Evolutionary conservation across 1,140 invertebrate species (phyloP).

Genomic region (Marisa cornuarietis): DNA sequence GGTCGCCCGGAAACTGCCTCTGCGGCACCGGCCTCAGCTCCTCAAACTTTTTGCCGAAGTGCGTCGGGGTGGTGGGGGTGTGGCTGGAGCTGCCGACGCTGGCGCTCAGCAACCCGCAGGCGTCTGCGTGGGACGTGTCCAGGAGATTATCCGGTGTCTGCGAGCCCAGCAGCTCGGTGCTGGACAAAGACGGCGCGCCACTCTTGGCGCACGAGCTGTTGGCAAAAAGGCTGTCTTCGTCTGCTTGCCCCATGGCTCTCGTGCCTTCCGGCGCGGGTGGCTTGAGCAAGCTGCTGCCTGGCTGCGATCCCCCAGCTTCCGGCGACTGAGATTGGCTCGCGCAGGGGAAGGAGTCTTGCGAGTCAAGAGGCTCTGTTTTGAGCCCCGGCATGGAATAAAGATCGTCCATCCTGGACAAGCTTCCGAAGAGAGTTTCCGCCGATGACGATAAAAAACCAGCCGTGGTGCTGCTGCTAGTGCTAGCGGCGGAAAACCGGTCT

Average conservation of each 20-base stretch:
- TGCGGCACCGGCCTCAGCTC: constrained; percentile 25
- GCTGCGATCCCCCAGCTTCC: background rate
- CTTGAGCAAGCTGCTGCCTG: background rate
- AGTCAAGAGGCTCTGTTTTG: constrained; percentile 17
- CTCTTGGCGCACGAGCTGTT: no score
- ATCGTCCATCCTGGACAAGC: constrained; percentile 15
- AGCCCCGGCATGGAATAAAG: background rate
- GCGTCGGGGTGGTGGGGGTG: background rate
- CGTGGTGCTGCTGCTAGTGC: constrained; percentile 6
- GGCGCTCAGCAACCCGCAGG: background rate
- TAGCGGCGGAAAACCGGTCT: background rate
- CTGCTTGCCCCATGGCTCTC: no score
- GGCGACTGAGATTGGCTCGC: no score
- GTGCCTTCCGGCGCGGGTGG: background rate
- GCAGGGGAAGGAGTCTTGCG: background rate
- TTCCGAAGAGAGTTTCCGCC: constrained; percentile 15
- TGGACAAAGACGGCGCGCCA: no score
- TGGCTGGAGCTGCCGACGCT: background rate
- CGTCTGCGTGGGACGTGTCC: background rate
- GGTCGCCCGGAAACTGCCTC: constrained; percentile 12
- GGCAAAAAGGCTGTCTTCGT: no score
- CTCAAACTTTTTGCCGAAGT: constrained; percentile 16
- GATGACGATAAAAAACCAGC: constrained; percentile 8
- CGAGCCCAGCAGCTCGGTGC: constrained; percentile 3
- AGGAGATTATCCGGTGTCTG: background rate